Conservation (phyloP, 2,113 vertebrate genomes). For the Mustela lutreola region DNA sequence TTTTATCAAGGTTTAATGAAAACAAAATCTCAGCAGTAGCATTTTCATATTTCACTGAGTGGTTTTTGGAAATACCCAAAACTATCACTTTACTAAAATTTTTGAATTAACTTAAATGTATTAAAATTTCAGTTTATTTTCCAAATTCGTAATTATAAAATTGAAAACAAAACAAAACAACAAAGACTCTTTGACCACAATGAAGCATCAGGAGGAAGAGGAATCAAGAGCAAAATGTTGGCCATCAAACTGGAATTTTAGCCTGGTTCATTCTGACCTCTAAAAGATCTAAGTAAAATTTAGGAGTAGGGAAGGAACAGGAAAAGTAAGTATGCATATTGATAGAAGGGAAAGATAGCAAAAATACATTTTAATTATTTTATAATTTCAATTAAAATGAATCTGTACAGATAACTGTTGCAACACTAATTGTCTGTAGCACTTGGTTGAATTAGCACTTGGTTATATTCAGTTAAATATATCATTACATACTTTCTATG, state of each 20-base stretch:
- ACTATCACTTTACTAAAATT: conserved; percentile 1
- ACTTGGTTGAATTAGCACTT: not conserved
- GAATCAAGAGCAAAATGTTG: not conserved
- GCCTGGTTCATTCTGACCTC: not conserved
- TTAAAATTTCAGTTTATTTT: not conserved
- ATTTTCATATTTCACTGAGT: not conserved
- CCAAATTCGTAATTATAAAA: not conserved
- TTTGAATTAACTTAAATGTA: not conserved
- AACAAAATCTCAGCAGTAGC: conserved; percentile 38
- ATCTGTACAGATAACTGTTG: not conserved
- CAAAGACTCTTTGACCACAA: not conserved
- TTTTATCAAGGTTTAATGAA: not conserved
- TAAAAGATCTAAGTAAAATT: not conserved
- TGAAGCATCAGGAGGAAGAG: not conserved
- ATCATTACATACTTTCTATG: not conserved
- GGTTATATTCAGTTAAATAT: not conserved
- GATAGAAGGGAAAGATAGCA: not conserved
- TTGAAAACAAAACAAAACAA: not conserved
- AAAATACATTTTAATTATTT: not conserved
- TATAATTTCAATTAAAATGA: not conserved
- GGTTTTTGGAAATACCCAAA: conserved; percentile 27
- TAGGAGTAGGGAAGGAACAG: not conserved
- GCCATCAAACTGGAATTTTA: not conserved
- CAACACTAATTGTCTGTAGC: not conserved
- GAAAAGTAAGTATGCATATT: not conserved